Conservation (phyloP, 2,797 vertebrate species). For the Brotula barbata region DNA sequence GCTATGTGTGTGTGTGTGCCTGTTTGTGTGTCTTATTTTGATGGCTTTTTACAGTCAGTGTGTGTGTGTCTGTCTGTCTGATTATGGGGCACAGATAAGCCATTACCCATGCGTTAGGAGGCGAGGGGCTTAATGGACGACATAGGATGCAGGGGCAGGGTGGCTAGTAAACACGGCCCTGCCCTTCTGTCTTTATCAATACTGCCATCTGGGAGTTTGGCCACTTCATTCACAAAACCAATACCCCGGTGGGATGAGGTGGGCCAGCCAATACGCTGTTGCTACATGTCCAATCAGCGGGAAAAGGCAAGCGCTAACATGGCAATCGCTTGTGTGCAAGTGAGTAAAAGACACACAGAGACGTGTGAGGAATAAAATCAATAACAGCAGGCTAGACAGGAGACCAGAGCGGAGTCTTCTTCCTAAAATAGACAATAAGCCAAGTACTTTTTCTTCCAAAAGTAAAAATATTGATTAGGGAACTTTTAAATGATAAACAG, state of each 20-base stretch:
- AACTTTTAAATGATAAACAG: conserved; percentile 10
- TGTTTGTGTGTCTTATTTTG: conserved; percentile 61
- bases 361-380: conserved; percentile 2
- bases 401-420: background rate
- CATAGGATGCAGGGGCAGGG: conserved; percentile 76
- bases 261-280: conserved; percentile 9
- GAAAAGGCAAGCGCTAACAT: conserved; percentile 31
- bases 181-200: conserved; percentile 67
- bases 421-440: conserved; percentile 6
- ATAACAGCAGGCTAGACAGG: conserved; percentile 2
- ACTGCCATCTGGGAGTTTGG: conserved; percentile 71
- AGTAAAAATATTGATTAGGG: conserved; percentile 21
- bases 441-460: background rate
- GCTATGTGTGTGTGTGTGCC: conserved; percentile 16
- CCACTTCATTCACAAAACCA: conserved; percentile 78
- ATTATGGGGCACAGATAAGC: conserved; percentile 76
- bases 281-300: conserved; percentile 54
- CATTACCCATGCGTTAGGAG: conserved; percentile 72
- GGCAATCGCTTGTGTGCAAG: conserved; percentile 33
- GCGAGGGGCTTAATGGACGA: conserved; percentile 76
- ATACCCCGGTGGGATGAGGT: conserved; percentile 73
- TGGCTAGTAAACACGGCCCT: conserved; percentile 46
- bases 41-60: conserved; percentile 58
- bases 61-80: conserved; percentile 63
- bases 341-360: conserved; percentile 7